A percentile compares a stretch with the other conserved stretches of the same genome.
Conservation (phyloP, 2,888 invertebrate species). For the Drosophila kokeensis region DNA sequence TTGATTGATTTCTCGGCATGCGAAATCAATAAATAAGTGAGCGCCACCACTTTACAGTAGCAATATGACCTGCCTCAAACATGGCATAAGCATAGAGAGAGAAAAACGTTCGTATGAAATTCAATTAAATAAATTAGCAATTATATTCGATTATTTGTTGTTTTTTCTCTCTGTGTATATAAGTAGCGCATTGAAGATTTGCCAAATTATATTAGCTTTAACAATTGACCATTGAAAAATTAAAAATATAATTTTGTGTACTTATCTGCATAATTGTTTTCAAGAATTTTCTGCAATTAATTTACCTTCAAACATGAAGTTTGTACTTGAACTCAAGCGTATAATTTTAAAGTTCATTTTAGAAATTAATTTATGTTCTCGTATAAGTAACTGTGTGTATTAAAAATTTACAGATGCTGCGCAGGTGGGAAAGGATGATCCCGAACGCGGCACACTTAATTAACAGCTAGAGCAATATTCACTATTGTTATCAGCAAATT, state of each 20-base stretch:
- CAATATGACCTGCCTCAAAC: slow-evolving; percentile 42
- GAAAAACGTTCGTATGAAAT: not conserved
- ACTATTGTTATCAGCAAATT: slow-evolving; percentile 20
- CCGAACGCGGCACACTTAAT: slow-evolving; percentile 46
- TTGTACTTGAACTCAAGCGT: slow-evolving; percentile 69
- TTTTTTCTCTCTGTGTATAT: not conserved
- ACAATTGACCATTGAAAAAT: slow-evolving; percentile 39
- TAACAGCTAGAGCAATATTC: slow-evolving; percentile 52
- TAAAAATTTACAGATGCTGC: slow-evolving; percentile 48
- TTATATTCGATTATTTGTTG: not conserved
- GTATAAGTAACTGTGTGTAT: not conserved
- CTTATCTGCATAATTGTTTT: slow-evolving; percentile 42
- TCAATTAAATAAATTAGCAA: not conserved
- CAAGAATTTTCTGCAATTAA: slow-evolving; percentile 49
- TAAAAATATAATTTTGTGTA: slow-evolving; percentile 8
- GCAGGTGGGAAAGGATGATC: slow-evolving; percentile 18
- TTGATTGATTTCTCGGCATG: slow-evolving; percentile 73
- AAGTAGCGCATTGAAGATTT: slow-evolving; percentile 11
- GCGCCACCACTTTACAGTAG: slow-evolving; percentile 65
- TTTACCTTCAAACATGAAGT: slow-evolving; percentile 56
- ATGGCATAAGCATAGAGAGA: slow-evolving; percentile 14
- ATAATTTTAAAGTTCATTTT: slow-evolving; percentile 59
- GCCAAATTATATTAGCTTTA: slow-evolving; percentile 9
- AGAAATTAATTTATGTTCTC: slow-evolving; percentile 31
- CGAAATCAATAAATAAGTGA: slow-evolving; percentile 61